phyloP scores from a whole-genome alignment of 2,113 vertebrate genomes.

The Malurus cyaneus region DNA sequence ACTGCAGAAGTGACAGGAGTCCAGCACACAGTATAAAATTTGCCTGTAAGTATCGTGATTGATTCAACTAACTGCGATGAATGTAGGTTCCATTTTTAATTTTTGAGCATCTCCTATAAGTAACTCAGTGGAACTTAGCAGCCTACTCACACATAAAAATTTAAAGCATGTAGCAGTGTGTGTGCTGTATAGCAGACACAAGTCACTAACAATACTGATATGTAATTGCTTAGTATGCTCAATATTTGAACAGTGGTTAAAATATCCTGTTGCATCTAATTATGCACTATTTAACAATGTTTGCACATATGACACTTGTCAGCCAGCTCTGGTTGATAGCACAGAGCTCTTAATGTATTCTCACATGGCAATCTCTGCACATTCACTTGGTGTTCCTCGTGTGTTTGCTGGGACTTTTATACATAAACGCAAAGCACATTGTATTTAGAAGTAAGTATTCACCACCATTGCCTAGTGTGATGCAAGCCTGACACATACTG shows the following conservation, averaged over 20 bases:
- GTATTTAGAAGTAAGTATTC: neutral
- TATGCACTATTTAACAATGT: neutral
- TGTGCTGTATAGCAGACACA: neutral
- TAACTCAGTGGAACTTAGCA: neutral
- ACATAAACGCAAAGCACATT: neutral
- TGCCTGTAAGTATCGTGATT: neutral
- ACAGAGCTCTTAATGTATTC: neutral
- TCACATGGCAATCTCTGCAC: neutral
- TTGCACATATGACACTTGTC: accelerated
- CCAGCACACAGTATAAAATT: neutral
- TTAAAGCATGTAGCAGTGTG: neutral
- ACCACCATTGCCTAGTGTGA: neutral
- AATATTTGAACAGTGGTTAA: neutral
- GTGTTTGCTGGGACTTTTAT: neutral
- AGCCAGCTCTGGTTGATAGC: neutral
- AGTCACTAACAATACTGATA: neutral
- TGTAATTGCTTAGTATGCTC: neutral
- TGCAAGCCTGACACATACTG: neutral
- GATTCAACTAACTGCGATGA: neutral
- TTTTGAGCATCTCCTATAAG: neutral
- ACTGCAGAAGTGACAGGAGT: neutral
- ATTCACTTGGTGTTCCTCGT: neutral
- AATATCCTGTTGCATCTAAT: neutral
- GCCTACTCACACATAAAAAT: neutral
- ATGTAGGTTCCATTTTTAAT: neutral